Evolutionary conservation across 2,113 vertebrate genomes (phyloP), one percentile per base, ranked within the genome.

Genomic region (Holacanthus passer): DNA sequence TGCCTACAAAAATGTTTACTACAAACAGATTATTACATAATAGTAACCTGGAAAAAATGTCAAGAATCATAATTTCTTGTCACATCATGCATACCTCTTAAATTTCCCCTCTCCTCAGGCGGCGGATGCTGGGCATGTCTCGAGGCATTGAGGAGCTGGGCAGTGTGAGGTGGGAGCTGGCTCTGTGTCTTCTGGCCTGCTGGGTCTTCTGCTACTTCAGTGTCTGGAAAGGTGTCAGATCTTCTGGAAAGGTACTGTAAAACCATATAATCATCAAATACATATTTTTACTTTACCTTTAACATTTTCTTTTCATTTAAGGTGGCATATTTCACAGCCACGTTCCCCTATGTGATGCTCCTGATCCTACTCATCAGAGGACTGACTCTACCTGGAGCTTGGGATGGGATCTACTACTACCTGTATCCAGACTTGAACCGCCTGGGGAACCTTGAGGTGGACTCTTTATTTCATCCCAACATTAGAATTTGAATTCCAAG

Each of bases 191-290:
- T 19, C 59, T 98, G 64, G 87, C 94, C 2, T 92, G 96, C 0
- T 98, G 97, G 97, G 83, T 97, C 60, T 83, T 96, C 84, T 97
- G 96, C 24, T 98, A 97, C 93, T 97, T 98, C 84, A 96, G 96
- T 85, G 96, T 97, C 63, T 97, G 97, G 97, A 98, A 98, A 92
- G 96, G 97, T 2, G 95, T 97, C 88, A 96, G 94, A 81, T 97
- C 96, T 32, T 97, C 96, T 0, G 97, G 97, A 83, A 98, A 55
- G 53, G 52, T 5, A n/a, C n/a, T n/a, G n/a, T n/a, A n/a, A n/a
- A n/a, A n/a, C n/a, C n/a, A n/a, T n/a, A n/a, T n/a, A n/a, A n/a
- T n/a, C n/a, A n/a, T n/a, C n/a, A n/a, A 41, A 10, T 9, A 37
- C 4, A 7, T 37, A 37, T 37, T 37, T 37, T 37, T 37, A 37